Evolutionary conservation across 2,797 vertebrate species (phyloP).

Genomic region (Scyliorhinus canicula): DNA sequence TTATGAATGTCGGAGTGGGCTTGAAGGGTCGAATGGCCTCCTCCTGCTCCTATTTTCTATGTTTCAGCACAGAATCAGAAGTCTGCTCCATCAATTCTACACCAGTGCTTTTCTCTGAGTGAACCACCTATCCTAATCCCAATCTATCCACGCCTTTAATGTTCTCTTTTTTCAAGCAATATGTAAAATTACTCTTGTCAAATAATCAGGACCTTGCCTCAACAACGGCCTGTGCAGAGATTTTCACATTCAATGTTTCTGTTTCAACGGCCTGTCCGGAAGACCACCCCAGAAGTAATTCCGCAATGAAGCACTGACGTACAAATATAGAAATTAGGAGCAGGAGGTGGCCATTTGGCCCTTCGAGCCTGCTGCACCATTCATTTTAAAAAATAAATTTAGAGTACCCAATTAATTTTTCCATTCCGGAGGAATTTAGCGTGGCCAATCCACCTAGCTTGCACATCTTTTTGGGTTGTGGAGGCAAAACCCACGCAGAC

Average conservation of each 20-base stretch:
- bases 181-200: neutral
- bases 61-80: neutral
- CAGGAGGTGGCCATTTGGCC: too few species aligned
- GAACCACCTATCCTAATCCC: neutral
- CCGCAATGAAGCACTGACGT: neutral
- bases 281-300: neutral
- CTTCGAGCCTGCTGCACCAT: too few species aligned
- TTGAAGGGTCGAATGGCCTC: too few species aligned
- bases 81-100: neutral
- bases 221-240: neutral
- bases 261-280: neutral
- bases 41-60: too few species aligned
- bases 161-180: neutral
- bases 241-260: neutral
- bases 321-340: too few species aligned
- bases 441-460: too few species aligned
- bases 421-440: too few species aligned
- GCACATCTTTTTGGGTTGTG: too few species aligned
- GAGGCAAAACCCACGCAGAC: too few species aligned
- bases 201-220: neutral
- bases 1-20: too few species aligned
- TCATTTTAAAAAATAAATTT: too few species aligned
- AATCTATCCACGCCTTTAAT: neutral
- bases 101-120: neutral
- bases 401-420: too few species aligned